A percentile compares a stretch with the other conserved stretches of the same genome.
Conservation (phyloP, 2,113 vertebrate genomes). For the Nibea coibor region DNA sequence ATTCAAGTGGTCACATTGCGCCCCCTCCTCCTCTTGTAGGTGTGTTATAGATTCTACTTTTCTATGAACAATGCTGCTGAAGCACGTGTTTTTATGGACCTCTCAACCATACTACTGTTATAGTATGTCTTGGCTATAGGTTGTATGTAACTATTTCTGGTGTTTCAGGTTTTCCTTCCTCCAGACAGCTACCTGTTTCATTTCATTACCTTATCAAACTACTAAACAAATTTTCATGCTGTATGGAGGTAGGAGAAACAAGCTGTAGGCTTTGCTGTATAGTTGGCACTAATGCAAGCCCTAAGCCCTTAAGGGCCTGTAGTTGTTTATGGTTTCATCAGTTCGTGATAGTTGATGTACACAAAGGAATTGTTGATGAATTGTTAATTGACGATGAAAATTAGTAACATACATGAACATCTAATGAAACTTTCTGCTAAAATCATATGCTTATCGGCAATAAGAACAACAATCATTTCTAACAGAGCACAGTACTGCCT, state of each 20-base stretch:
- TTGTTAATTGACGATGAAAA: background rate
- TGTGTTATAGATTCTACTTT: constrained; percentile 15
- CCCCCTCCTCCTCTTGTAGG: background rate
- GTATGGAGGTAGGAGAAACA: background rate
- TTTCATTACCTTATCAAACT: background rate
- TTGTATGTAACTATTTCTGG: background rate
- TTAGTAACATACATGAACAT: background rate
- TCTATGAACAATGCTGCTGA: background rate
- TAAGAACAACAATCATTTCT: background rate
- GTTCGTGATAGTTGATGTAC: background rate
- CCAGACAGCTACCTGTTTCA: too few relatives aligned
- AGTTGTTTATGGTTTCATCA: too few relatives aligned
- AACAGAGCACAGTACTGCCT: background rate
- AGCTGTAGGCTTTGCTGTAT: background rate
- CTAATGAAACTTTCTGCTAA: background rate
- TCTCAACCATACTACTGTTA: background rate
- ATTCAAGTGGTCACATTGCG: constrained; percentile 33
- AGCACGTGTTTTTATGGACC: background rate
- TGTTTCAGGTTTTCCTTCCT: too few relatives aligned
- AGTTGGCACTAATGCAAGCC: background rate
- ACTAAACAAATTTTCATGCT: background rate
- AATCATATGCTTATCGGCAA: background rate
- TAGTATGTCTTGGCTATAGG: background rate
- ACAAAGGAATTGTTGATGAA: background rate
- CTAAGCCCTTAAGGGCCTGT: too few relatives aligned